Conservation (phyloP, 2,888 invertebrate species). For the Erpobdella octoculata region DNA sequence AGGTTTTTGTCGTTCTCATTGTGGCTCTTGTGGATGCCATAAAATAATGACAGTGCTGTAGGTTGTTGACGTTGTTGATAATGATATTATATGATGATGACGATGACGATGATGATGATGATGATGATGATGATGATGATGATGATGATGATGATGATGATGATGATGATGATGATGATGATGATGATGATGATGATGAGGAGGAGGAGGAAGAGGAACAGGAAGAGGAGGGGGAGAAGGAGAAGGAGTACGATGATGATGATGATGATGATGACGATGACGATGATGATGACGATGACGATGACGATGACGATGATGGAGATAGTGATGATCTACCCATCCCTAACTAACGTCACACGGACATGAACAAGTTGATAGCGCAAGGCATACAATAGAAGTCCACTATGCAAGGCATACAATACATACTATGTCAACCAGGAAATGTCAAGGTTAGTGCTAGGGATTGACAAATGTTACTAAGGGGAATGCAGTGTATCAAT, state of each 20-base stretch:
- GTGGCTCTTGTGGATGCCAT: too few relatives aligned
- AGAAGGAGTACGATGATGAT: too few relatives aligned
- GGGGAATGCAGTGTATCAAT: too few relatives aligned
- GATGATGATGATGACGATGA: conserved; percentile 3
- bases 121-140: conserved; percentile 16
- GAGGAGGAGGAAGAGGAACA: background rate
- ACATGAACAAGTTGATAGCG: too few relatives aligned
- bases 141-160: conserved; percentile 8
- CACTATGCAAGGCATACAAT: too few relatives aligned
- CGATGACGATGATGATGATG: conserved; percentile 2
- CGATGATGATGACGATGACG: background rate
- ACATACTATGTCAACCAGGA: too few relatives aligned
- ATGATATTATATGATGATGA: background rate
- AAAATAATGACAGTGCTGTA: too few relatives aligned
- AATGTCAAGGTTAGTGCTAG: too few relatives aligned
- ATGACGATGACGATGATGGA: background rate
- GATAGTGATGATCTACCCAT: conserved; percentile 5
- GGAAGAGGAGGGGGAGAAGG: background rate
- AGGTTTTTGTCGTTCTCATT: too few relatives aligned
- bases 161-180: conserved; percentile 7
- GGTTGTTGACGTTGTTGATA: background rate
- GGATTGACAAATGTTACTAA: too few relatives aligned
- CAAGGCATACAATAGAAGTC: too few relatives aligned
- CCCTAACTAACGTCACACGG: too few relatives aligned
- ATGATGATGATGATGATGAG: background rate